These are phyloP conservation scores for Platichthys stellatus DNA, from an alignment of 2,113 vertebrate genomes.

Conservation along the genomic window DNA sequence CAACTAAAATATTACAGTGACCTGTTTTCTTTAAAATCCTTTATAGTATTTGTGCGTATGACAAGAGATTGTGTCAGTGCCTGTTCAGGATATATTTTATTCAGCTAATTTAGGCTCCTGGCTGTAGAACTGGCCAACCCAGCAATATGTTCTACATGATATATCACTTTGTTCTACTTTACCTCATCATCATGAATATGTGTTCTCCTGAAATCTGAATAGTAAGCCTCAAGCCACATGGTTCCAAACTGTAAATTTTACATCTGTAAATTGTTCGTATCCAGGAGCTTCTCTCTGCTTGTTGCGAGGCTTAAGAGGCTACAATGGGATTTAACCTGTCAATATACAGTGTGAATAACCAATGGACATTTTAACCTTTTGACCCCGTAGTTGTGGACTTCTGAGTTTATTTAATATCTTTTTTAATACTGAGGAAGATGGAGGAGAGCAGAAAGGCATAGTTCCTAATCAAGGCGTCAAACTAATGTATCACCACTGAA, in stretches of 20 bases:
- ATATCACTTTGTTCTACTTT: conserved; percentile 75
- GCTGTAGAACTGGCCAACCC: conserved; percentile 62
- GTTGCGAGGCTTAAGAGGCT: too few species aligned
- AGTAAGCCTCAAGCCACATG: neutral
- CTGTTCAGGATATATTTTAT: conserved; percentile 61
- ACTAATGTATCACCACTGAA: neutral
- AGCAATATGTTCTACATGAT: conserved; percentile 60
- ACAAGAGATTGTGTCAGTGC: conserved; percentile 57
- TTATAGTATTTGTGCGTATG: conserved; percentile 49
- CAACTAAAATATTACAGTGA: conserved; percentile 49
- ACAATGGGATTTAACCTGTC: conserved; percentile 3
- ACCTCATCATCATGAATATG: conserved; percentile 54
- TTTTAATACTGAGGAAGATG: neutral
- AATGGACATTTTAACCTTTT: too few species aligned
- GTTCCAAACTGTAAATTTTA: conserved; percentile 13
- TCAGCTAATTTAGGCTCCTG: conserved; percentile 67
- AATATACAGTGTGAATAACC: too few species aligned
- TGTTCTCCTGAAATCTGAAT: conserved; percentile 53
- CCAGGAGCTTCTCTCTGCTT: neutral
- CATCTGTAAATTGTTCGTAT: neutral
- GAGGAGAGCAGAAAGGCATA: neutral
- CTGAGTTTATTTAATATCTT: too few species aligned
- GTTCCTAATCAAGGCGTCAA: neutral
- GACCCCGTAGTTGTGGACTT: too few species aligned
- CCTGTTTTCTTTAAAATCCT: conserved; percentile 58